phyloP scores from a whole-genome alignment of 2,888 invertebrate species.

The Clitarchus hookeri region DNA sequence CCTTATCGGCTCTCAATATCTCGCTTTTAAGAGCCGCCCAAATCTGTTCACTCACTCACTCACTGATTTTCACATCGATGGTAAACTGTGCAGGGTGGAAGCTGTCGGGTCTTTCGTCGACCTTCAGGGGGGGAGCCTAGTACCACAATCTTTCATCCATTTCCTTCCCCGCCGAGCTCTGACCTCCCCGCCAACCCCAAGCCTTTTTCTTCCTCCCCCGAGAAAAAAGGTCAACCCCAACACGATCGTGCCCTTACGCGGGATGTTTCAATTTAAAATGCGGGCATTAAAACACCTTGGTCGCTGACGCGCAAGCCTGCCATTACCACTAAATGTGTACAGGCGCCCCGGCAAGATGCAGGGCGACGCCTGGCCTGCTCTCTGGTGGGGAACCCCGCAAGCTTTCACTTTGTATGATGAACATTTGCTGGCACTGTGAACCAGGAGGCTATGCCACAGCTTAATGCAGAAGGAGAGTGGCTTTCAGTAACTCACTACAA shows the following conservation, averaged over 20 bases:
- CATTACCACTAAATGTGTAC: conserved; percentile 1
- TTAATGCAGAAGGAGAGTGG: no score
- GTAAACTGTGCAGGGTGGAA: neutral
- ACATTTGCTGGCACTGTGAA: neutral
- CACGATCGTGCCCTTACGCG: neutral
- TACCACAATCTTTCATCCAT: neutral
- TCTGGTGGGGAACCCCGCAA: neutral
- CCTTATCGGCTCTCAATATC: no score
- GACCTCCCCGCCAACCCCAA: neutral
- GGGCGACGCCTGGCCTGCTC: neutral
- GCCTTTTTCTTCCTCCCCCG: neutral
- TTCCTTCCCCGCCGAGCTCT: neutral
- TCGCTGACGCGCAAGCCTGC: neutral
- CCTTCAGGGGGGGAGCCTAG: neutral
- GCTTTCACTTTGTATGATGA: neutral
- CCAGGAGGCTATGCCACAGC: no score
- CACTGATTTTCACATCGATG: no score
- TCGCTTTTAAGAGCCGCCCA: no score
- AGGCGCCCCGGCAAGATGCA: neutral
- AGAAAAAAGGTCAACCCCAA: neutral
- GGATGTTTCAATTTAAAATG: conserved; percentile 6
- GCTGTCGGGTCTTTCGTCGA: neutral
- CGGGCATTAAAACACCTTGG: neutral
- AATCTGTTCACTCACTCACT: no score
- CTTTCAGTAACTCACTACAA: no score